Evolutionary conservation across 2,797 vertebrate genomes (phyloP), one percentile per base, ranked within the genome.

Genomic region (Ceryle rudis): DNA sequence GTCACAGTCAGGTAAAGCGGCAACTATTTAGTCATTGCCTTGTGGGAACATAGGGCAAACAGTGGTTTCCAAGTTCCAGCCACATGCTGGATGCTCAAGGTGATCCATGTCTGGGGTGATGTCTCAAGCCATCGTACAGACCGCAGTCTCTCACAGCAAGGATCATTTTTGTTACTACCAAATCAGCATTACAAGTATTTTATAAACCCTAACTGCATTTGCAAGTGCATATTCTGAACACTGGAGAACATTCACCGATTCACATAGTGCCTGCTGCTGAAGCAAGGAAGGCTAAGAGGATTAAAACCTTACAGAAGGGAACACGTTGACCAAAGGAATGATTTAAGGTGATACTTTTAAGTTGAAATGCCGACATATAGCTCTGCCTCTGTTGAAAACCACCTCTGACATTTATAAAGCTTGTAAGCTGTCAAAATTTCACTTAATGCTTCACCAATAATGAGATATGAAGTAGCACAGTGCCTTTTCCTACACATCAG

Each of bases 341-440:
- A 89, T 26, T 86, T 33, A 28, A 87, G 6, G 47, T 33, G 35
- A 78, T 70, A 70, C 8, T 60, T 93, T 23, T 71, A 87, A 61
- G 41, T 14, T 65, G 62, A 86, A 91, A 72, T 60, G 80, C 21
- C 3, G 23, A 18, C 14, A 52, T 74, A 89, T 73, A 70, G 35
- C 44, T 87, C 21, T 79, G 58, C 25, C 64, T 87, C 61, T 78
- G 33, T 8, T 84, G 77, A 64, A 93, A 96, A 81, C 22, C 26
- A 58, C 28, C 47, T 85, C 58, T 90, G 84, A 66, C 60, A 64
- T 51, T 77, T 77, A 72, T 42, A 84, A 86, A 79, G 28, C 14
- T 57, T 65, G 33, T 10, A 89, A 90, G 28, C 61, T 72, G 81
- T 66, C 73, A 91, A 44, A 81, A 84, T 78, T 71, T 90, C 55